A percentile compares a stretch with the other conserved stretches of the same genome.
Conservation (phyloP, 2,113 vertebrate genomes). For the Equus przewalskii region DNA sequence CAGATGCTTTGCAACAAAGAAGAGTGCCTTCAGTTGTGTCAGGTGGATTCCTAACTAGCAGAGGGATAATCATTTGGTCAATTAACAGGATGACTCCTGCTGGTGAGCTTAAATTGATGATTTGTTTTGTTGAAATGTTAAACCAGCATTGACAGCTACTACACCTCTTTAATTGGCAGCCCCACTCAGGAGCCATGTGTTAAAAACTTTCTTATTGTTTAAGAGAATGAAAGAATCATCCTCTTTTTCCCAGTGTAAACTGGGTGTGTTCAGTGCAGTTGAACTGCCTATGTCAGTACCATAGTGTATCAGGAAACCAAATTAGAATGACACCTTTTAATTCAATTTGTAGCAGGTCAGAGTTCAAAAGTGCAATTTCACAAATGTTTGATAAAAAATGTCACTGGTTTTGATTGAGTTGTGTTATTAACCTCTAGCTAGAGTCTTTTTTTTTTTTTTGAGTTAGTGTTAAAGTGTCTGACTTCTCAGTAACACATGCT, state of each 20-base stretch:
- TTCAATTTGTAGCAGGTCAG: slow-evolving; percentile 72
- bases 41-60: slow-evolving; percentile 31
- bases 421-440: slow-evolving; percentile 77
- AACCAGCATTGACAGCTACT: slow-evolving; percentile 42
- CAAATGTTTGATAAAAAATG: slow-evolving; percentile 76
- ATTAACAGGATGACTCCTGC: slow-evolving; percentile 59
- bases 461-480: slow-evolving; percentile 62
- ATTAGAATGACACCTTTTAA: slow-evolving; percentile 71
- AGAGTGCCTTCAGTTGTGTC: slow-evolving; percentile 62
- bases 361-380: slow-evolving; percentile 79
- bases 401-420: slow-evolving; percentile 72
- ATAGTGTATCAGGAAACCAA: slow-evolving; percentile 60
- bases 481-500: slow-evolving; percentile 26
- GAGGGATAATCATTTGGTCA: slow-evolving; percentile 67
- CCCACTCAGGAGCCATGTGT: neutral
- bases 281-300: neutral
- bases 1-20: slow-evolving; percentile 44
- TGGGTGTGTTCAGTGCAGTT: neutral
- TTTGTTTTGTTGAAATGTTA: slow-evolving; percentile 65
- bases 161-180: slow-evolving; percentile 48
- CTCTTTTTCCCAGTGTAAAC: slow-evolving; percentile 49
- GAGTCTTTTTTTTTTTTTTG: slow-evolving; percentile 8
- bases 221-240: neutral
- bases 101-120: slow-evolving; percentile 65
- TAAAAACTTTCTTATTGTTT: neutral